These are phyloP conservation scores for Tetramorium bicarinatum DNA, from an alignment of 2,888 invertebrate species.

Conservation along the genomic window DNA sequence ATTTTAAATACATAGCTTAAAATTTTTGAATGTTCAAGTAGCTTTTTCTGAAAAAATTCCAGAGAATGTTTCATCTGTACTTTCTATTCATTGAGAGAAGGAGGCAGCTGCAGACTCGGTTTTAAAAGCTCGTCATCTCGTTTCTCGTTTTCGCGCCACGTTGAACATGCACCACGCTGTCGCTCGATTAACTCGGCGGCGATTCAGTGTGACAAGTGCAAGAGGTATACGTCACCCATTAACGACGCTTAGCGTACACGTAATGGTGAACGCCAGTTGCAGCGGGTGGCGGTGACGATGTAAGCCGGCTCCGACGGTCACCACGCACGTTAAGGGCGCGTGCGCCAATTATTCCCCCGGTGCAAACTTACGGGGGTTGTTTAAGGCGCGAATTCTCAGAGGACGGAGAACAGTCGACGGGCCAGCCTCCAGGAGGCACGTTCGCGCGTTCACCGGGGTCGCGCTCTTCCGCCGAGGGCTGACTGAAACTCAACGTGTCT, in stretches of 20 bases:
- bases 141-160: neutral
- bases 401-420: constrained; percentile 72
- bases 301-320: constrained; percentile 38
- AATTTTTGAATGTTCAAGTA: neutral
- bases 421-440: constrained; percentile 59
- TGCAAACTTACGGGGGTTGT: constrained; percentile 70
- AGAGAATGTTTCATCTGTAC: neutral
- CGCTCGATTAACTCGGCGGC: constrained; percentile 10
- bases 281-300: constrained; percentile 19
- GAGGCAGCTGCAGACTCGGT: too few species aligned
- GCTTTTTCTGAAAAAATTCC: neutral
- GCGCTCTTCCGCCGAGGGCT: neutral
- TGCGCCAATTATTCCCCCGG: constrained; percentile 55
- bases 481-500: constrained; percentile 32
- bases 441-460: constrained; percentile 10
- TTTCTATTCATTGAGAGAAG: neutral
- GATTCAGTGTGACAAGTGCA: constrained; percentile 15
- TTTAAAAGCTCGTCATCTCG: neutral
- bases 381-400: constrained; percentile 76
- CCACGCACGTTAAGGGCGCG: constrained; percentile 48
- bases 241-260: constrained; percentile 35
- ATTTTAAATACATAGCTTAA: neutral
- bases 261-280: constrained; percentile 29
- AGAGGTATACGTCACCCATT: constrained; percentile 59
- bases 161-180: neutral